Evolutionary conservation across 2,113 vertebrate species (phyloP).

Genomic region (Telmatochromis sp.): DNA sequence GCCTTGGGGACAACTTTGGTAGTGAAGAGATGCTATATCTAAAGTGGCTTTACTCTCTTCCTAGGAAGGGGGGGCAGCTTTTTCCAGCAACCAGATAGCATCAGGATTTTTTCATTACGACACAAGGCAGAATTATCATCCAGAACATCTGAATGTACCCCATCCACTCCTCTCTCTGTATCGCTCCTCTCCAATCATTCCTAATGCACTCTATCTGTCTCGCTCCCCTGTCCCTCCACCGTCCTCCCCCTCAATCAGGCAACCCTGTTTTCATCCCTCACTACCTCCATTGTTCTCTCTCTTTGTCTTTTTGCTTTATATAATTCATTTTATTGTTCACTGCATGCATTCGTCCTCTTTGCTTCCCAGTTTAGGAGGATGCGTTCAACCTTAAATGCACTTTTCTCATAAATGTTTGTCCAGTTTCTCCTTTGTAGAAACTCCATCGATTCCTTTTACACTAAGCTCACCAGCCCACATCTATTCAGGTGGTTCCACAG

Average conservation of each 20-base stretch:
- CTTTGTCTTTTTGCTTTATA: neutral
- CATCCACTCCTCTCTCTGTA: conserved; percentile 7
- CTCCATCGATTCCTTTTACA: neutral
- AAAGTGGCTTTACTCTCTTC: neutral
- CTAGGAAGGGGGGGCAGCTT: neutral
- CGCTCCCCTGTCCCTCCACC: neutral
- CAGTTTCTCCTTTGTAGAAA: neutral
- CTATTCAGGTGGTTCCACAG: neutral
- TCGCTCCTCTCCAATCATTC: conserved; percentile 30
- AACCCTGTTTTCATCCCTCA: neutral
- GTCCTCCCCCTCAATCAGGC: conserved; percentile 16
- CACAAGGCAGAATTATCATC: conserved; percentile 43
- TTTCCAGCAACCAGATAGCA: conserved; percentile 33
- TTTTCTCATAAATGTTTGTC: neutral
- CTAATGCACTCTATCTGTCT: conserved; percentile 12
- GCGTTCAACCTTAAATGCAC: neutral
- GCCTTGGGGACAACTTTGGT: conserved; percentile 24
- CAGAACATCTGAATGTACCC: conserved; percentile 48
- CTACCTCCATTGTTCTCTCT: neutral
- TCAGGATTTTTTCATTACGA: conserved; percentile 38
- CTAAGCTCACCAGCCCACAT: neutral
- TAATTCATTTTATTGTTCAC: neutral
- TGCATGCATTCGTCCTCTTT: neutral
- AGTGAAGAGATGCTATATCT: conserved; percentile 20
- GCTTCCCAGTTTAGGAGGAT: neutral